A percentile compares a stretch with the other conserved stretches of the same genome.
phyloP scores from a whole-genome alignment of 2,797 vertebrate genomes.

The Periparus ater region DNA sequence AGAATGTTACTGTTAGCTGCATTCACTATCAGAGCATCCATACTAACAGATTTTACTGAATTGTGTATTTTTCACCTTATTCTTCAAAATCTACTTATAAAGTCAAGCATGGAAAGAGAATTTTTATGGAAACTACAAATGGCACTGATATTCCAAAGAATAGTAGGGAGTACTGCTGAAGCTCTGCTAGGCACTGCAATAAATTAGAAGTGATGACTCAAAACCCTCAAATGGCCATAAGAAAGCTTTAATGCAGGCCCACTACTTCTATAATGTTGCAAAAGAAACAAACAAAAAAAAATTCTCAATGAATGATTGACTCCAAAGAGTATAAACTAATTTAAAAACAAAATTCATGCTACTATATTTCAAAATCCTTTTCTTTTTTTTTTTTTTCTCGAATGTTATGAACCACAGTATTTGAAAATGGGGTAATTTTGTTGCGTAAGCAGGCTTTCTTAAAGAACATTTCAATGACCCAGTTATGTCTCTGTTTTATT shows the following conservation, averaged over 20 bases:
- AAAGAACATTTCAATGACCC: slow-evolving; percentile 71
- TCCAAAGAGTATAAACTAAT: slow-evolving; percentile 29
- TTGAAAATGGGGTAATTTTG: slow-evolving; percentile 46
- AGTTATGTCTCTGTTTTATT: slow-evolving; percentile 75
- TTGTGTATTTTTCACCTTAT: not conserved
- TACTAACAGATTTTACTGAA: not conserved
- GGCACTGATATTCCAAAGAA: not conserved
- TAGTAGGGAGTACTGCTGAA: not conserved
- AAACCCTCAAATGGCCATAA: not conserved
- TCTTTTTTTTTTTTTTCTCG: not conserved
- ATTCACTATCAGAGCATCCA: not conserved
- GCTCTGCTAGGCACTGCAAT: not conserved
- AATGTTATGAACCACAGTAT: slow-evolving; percentile 27
- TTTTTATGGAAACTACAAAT: not conserved
- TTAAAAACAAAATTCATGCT: slow-evolving; percentile 38
- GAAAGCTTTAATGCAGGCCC: slow-evolving; percentile 34
- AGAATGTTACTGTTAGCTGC: not conserved
- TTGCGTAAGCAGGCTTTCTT: slow-evolving; percentile 56
- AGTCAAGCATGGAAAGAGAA: not conserved
- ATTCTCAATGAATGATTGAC: slow-evolving; percentile 34
- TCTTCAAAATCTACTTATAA: not conserved
- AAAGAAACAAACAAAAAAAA: slow-evolving; percentile 12
- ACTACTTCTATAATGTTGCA: not conserved
- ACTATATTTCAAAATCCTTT: slow-evolving; percentile 11
- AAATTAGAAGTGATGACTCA: slow-evolving; percentile 21